Conservation (phyloP, 2,797 vertebrate genomes). For the Sorex maritimensis region DNA sequence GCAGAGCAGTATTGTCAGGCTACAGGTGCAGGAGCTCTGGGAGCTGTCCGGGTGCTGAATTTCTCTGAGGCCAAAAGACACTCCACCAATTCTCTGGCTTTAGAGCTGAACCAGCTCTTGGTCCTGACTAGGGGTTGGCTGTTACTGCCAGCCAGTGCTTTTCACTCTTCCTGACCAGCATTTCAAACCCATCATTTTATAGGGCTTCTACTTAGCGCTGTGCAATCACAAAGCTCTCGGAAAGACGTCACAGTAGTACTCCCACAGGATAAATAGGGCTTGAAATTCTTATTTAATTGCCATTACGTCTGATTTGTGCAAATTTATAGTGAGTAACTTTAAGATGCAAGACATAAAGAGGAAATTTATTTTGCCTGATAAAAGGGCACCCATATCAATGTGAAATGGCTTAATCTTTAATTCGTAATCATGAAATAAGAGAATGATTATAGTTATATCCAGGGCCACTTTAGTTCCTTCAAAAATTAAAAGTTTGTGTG, state of each 20-base stretch:
- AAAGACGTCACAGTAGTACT: conserved; percentile 94
- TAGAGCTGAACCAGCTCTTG: conserved; percentile 39
- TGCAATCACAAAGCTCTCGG: conserved; percentile 92
- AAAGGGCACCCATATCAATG: conserved; percentile 13
- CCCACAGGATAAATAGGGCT: conserved; percentile 89
- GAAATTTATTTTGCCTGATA: conserved; percentile 73
- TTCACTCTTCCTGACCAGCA: conserved; percentile 90
- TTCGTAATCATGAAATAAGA: conserved; percentile 59
- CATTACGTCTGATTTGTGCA: conserved; percentile 86
- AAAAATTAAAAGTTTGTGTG: conserved; percentile 25
- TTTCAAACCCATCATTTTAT: conserved; percentile 94
- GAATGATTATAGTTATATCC: not conserved
- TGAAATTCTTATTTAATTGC: conserved; percentile 89
- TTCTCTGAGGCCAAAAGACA: not conserved
- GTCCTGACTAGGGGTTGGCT: conserved; percentile 29
- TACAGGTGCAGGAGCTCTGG: not conserved
- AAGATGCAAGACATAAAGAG: conserved; percentile 57
- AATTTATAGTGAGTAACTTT: conserved; percentile 85
- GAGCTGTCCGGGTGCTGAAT: conserved; percentile 92
- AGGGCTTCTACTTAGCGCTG: conserved; percentile 90
- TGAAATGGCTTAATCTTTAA: conserved; percentile 65
- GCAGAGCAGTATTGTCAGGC: too few species aligned
- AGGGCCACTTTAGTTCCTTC: not conserved
- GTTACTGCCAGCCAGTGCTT: conserved; percentile 63
- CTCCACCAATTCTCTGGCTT: conserved; percentile 38